Conservation (phyloP, 2,888 invertebrate genomes). For the Poecilus cupreus region DNA sequence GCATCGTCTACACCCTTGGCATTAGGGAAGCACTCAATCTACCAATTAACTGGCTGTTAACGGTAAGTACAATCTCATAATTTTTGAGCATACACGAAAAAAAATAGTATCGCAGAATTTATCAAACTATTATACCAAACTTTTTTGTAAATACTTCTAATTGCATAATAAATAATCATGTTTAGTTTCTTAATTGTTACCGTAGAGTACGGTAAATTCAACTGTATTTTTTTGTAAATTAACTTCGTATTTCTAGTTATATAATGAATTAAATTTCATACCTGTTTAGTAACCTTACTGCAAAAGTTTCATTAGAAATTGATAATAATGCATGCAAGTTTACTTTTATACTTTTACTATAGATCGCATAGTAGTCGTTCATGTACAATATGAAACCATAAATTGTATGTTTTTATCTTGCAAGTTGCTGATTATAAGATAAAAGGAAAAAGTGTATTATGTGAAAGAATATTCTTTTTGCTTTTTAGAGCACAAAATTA, state of each 20-base stretch:
- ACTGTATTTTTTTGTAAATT: too few relatives aligned
- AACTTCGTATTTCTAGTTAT: too few relatives aligned
- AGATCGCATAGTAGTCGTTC: not conserved
- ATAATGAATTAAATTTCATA: too few relatives aligned
- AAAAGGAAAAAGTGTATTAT: not conserved
- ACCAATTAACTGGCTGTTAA: conserved; percentile 89
- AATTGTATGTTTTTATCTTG: not conserved
- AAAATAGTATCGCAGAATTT: not conserved
- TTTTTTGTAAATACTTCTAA: not conserved
- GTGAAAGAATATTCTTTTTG: not conserved
- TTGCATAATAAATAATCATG: too few relatives aligned
- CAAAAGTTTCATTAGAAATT: too few relatives aligned
- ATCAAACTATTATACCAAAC: not conserved
- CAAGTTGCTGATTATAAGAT: not conserved
- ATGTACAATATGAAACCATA: not conserved
- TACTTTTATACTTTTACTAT: too few relatives aligned
- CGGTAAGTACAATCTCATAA: conserved; percentile 76
- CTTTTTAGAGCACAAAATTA: not conserved
- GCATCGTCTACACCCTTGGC: conserved; percentile 85
- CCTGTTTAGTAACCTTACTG: too few relatives aligned
- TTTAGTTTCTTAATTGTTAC: too few relatives aligned
- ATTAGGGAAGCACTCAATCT: conserved; percentile 86
- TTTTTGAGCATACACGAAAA: too few relatives aligned
- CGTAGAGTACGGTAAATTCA: too few relatives aligned
- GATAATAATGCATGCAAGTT: too few relatives aligned